Conservation (phyloP, 2,113 vertebrate genomes). For the Willisornis vidua region DNA sequence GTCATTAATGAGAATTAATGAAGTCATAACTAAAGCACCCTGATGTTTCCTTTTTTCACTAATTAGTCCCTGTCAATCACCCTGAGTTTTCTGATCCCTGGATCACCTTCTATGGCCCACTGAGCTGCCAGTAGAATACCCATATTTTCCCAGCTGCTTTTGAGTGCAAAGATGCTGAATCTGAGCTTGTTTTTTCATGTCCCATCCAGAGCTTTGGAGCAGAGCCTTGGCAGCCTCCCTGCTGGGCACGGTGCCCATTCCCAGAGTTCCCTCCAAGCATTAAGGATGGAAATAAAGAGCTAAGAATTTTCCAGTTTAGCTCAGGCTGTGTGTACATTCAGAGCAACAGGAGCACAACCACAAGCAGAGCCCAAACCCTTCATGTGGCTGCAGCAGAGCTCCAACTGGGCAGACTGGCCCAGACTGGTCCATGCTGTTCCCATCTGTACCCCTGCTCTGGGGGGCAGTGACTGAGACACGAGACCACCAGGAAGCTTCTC, state of each 20-base stretch:
- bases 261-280: conserved; percentile 44
- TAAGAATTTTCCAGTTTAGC: conserved; percentile 58
- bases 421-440: background rate
- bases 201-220: conserved; percentile 20
- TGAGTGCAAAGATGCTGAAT: conserved; percentile 12
- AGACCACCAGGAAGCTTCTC: background rate
- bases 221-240: background rate
- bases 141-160: conserved; percentile 24
- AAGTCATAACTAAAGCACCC: background rate
- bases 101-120: background rate
- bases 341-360: conserved; percentile 38
- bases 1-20: background rate
- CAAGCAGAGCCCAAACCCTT: background rate
- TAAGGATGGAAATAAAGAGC: conserved; percentile 61
- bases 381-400: background rate
- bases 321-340: background rate
- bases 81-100: background rate
- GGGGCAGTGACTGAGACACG: background rate
- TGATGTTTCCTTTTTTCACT: background rate
- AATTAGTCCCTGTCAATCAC: background rate
- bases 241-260: conserved; percentile 14
- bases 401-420: background rate
- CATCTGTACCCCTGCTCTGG: fast-evolving
- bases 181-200: conserved; percentile 43
- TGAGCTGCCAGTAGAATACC: background rate